A percentile compares a stretch with the other conserved stretches of the same genome.
Conservation (phyloP, 2,113 vertebrate genomes). For the Gadus chalcogrammus region DNA sequence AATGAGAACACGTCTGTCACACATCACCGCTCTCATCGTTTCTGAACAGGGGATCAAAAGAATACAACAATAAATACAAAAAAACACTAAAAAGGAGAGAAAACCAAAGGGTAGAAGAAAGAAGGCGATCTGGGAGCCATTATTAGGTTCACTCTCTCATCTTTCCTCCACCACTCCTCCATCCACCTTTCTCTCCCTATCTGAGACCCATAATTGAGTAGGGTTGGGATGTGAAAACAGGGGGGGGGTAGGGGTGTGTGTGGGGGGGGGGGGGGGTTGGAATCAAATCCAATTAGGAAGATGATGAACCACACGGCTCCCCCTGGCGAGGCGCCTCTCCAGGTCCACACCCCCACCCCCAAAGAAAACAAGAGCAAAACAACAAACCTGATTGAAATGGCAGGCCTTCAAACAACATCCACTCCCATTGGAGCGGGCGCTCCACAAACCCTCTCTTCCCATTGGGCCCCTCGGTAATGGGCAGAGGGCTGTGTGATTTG, state of each 20-base stretch:
- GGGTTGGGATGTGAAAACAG: too few species aligned
- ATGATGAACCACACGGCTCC: constrained; percentile 70
- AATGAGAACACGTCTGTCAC: too few species aligned
- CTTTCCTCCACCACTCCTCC: constrained; percentile 8
- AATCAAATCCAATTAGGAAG: constrained; percentile 75
- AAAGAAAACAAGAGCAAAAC: constrained; percentile 56
- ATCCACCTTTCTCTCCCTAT: not conserved
- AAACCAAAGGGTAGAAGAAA: too few species aligned
- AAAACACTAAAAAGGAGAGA: not conserved
- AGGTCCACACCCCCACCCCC: constrained; percentile 28
- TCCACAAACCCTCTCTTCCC: constrained; percentile 56
- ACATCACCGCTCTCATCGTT: too few species aligned
- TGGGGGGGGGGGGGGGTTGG: constrained; percentile 24
- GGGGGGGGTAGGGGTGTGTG: too few species aligned
- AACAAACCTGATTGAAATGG: constrained; percentile 71
- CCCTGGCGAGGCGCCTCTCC: constrained; percentile 46
- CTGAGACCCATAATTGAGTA: too few species aligned
- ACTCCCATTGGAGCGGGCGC: constrained; percentile 57
- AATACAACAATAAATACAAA: too few species aligned
- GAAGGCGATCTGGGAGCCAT: too few species aligned
- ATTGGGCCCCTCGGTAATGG: constrained; percentile 45
- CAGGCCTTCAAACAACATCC: constrained; percentile 69
- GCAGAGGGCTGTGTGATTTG: constrained; percentile 34
- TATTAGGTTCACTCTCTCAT: too few species aligned
- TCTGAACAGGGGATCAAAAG: too few species aligned